Conservation (phyloP, 2,797 vertebrate species). For the Aeoliscus strigatus region DNA sequence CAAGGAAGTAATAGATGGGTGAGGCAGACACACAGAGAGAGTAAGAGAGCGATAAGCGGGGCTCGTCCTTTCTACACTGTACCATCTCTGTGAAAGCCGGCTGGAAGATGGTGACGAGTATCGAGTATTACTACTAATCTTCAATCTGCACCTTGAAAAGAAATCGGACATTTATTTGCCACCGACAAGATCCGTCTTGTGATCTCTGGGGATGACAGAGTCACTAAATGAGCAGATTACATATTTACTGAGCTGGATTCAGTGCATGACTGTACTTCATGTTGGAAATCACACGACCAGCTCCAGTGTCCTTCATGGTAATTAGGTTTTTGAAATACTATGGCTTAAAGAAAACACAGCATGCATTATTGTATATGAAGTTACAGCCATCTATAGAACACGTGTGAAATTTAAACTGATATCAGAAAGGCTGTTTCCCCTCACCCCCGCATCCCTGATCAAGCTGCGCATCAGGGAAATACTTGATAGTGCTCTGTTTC, state of each 20-base stretch:
- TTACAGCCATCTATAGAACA: conserved; percentile 28
- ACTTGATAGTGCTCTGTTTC: conserved; percentile 62
- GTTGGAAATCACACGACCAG: conserved; percentile 26
- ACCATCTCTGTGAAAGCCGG: conserved; percentile 65
- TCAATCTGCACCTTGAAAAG: conserved; percentile 67
- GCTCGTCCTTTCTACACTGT: conserved; percentile 61
- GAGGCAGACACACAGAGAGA: conserved; percentile 22
- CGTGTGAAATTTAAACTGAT: conserved; percentile 59
- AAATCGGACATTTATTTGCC: conserved; percentile 64
- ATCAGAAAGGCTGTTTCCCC: conserved; percentile 57
- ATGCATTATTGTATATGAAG: conserved; percentile 28
- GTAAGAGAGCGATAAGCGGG: conserved; percentile 13
- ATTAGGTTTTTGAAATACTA: too few species aligned
- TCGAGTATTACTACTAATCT: conserved; percentile 77
- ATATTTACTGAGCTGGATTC: conserved; percentile 42
- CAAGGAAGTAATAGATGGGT: conserved; percentile 41
- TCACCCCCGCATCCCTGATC: conserved; percentile 58
- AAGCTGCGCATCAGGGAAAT: conserved; percentile 45
- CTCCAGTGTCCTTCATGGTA: too few species aligned
- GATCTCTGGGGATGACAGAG: conserved; percentile 64
- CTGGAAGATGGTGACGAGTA: conserved; percentile 60
- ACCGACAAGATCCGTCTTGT: conserved; percentile 61
- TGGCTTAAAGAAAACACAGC: too few species aligned
- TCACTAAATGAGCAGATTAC: conserved; percentile 55
- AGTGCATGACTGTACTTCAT: conserved; percentile 14